Conservation (phyloP, 2,797 vertebrate species). For the Poeciliopsis presidionis region DNA sequence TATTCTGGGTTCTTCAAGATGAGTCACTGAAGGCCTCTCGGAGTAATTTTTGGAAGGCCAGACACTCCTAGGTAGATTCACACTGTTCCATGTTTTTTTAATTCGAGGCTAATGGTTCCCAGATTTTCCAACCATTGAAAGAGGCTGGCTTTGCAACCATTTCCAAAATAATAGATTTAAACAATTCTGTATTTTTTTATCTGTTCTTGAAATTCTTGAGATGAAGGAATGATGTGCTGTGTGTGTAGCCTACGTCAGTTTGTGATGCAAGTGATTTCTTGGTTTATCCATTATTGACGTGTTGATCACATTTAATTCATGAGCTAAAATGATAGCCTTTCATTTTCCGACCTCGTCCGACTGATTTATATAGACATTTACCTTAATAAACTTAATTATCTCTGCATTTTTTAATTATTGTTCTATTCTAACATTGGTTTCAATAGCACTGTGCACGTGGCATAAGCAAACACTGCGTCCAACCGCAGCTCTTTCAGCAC, state of each 20-base stretch:
- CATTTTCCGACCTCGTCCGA: too few species aligned
- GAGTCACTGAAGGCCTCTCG: background rate
- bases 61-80: background rate
- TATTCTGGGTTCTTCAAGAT: background rate
- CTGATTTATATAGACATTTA: background rate
- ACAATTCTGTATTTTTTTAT: background rate
- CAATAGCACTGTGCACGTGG: background rate
- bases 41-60: background rate
- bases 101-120: background rate
- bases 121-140: background rate
- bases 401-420: background rate
- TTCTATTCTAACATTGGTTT: background rate
- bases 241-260: background rate
- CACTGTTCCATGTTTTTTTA: background rate
- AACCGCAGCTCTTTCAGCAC: background rate
- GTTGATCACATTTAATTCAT: slow-evolving; percentile 1
- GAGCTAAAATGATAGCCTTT: background rate
- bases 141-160: background rate
- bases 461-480: background rate
- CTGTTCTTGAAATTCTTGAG: background rate
- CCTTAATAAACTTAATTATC: background rate
- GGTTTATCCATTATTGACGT: background rate
- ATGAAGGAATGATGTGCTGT: background rate
- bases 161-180: background rate
- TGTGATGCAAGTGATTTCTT: background rate